Evolutionary conservation across 2,113 vertebrate species (phyloP), one percentile per base, ranked within the genome.

Genomic region (Tetrao urogallus): DNA sequence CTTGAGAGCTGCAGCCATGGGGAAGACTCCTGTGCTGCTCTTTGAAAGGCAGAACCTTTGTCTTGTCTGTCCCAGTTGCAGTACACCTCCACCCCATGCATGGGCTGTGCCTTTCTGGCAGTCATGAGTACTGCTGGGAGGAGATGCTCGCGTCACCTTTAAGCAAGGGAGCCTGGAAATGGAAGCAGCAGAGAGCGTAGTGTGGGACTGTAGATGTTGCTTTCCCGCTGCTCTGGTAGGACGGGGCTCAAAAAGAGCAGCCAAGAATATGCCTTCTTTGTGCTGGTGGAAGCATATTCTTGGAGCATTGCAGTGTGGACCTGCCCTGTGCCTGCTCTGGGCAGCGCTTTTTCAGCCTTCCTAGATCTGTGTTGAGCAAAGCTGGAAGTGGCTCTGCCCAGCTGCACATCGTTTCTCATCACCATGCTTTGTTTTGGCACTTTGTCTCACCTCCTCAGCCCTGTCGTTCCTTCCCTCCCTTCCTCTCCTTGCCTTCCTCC

Each of bases 341-440:
- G 43, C 52, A 54, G n/a, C 1, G 0, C 30, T 15, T 48, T 48
- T 88, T 43, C 56, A 80, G 48, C 72, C 57, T 86, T 32, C 19
- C 63, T 50, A 32, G 64, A 64, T 42, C 63, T 13, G 1, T 32
- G 34, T 43, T 74, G 56, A 60, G 79, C 38, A 52, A 47, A 63
- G 24, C 54, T 75, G 64, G 22, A 45, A 63, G 40, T 19, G 58
- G 19, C 43, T 80, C 58, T 83, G 67, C 20, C 32, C 60, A 40
- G 54, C 64, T 7, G 2, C 61, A 64, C 34, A 54, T 75, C 52
- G 12, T 57, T 24, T 12, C 48, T 60, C n/a, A 2, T 11, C 66
- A 50, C 1, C 0, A 2, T 0, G 0, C 40, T 82, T 85, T 2
- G 3, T 84, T 48, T 36, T 25, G 12, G 17, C 16, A 34, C 15